Evolutionary conservation across 2,888 invertebrate species (phyloP), one percentile per base, ranked within the genome.

Genomic region (Trichogramma evanescens): DNA sequence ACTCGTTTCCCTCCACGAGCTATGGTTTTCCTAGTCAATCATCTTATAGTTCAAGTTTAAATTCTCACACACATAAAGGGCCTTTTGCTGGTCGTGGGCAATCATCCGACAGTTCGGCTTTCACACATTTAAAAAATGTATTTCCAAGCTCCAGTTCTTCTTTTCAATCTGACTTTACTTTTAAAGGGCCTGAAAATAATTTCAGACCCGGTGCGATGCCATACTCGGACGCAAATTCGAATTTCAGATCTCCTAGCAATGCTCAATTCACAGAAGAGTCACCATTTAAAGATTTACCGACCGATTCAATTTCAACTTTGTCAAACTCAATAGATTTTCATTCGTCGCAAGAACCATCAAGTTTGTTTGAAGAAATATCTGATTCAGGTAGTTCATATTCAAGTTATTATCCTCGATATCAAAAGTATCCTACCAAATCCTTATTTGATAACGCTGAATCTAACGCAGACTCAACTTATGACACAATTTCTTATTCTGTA

Each of bases 401-500:
- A 8, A 69, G 67, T 51, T 48, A 68, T n/a, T 71, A 64, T 6
- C 71, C 74, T 0, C 69, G 71, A 44, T 75, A 74, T 59, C 57
- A 71, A 4, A 67, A 68, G 4, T 73, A 72, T 48, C 59, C 71
- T 0, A 60, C 44, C 13, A 54, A 50, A 10, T 38, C 8, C 41
- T 6, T 41, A 6, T 39, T 9, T 8, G 40, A 10, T 7, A 66
- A 48, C 38, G 53, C 44, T 9, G 68, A 71, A 6, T 58, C 68
- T 0, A 44, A 56, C 1, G 60, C 56, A 4, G 63, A 65, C 49
- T 65, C 68, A 5, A 72, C 71, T 58, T 78, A 78, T 62, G 77
- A 78, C 56, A 78, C 77, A 26, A 77, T 78, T 56, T 76, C 77
- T 10, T 78, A 78, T 51, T 78, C 77, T 4, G 70, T 72, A 57